These are phyloP conservation scores for Rhagologus leucostigma DNA, from an alignment of 2,113 vertebrate genomes.

Conservation along the genomic window DNA sequence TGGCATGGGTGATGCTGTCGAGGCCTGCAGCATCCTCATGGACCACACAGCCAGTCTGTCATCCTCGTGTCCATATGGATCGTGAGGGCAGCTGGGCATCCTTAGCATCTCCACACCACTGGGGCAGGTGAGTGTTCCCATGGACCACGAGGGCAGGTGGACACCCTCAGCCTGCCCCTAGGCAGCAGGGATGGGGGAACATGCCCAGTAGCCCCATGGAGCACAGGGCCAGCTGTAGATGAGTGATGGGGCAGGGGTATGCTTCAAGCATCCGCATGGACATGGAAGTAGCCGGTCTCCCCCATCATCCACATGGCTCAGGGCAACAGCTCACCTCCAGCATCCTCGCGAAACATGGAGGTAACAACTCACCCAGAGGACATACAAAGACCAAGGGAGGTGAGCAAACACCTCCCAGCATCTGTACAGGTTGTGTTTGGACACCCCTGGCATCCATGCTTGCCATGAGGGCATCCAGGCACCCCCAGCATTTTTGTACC, in stretches of 20 bases:
- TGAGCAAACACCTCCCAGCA: neutral
- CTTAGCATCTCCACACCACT: neutral
- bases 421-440: neutral
- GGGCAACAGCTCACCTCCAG: neutral
- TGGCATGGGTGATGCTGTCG: neutral
- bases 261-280: rapidly evolving
- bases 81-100: rapidly evolving
- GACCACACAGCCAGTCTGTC: neutral
- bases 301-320: neutral
- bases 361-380: rapidly evolving
- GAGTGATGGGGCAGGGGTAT: neutral
- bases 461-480: neutral
- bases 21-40: neutral
- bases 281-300: neutral
- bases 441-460: neutral
- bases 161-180: neutral
- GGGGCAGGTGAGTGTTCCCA: neutral
- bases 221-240: neutral
- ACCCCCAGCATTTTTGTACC: neutral
- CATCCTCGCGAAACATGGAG: rapidly evolving
- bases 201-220: neutral
- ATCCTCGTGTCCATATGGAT: neutral
- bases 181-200: neutral
- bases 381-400: neutral
- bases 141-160: neutral